Evolutionary conservation across 1,140 invertebrate genomes (phyloP), one percentile per base, ranked within the genome.

Genomic region (Sitophilus oryzae): DNA sequence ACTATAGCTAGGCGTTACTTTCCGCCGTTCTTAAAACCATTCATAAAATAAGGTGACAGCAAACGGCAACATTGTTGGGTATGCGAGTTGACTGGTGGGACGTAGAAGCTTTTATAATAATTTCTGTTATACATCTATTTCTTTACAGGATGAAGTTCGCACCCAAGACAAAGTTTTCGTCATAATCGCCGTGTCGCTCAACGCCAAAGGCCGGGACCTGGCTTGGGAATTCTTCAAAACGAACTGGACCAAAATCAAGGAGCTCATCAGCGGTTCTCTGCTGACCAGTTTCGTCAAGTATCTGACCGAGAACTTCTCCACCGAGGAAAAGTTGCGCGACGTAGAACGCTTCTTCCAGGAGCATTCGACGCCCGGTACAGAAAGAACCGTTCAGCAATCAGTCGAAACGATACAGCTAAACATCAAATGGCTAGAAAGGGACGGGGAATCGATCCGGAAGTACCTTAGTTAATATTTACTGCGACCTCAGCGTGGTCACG

Each of bases 181-280:
- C 0, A 88, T 97, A 25, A 85, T 85, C 55, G 87, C 89, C 5
- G 88, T 93, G 2, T 84, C 86, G 0, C 79, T 85, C 51, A 85
- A 83, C 47, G 80, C 80, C 58, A 74, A 80, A 50, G 93, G 93
- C 0, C 82, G 93, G 25, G 81, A 93, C 43, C 71, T 93, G 40
- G 86, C 87, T 0, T 98, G 94, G 93, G 71, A 89, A 41, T 97
- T 92, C 74, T 86, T 96, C 64, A 89, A 93, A 68, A 80, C 88
- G n/a, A 89, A 94, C 65, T 88, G 85, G 80, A 72, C 81, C 40
- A 74, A 78, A 38, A 76, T 97, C 10, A 76, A 84, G 48, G 79
- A 87, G 40, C 79, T 85, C 61, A 95, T 93, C 68, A 80, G 84
- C 73, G 89, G 89, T 2, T 89, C 85, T 64, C 73, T 95, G 0